Base-by-base conservation (phyloP, 1,140 invertebrate genomes). In the Campoletis sonorensis region DNA sequence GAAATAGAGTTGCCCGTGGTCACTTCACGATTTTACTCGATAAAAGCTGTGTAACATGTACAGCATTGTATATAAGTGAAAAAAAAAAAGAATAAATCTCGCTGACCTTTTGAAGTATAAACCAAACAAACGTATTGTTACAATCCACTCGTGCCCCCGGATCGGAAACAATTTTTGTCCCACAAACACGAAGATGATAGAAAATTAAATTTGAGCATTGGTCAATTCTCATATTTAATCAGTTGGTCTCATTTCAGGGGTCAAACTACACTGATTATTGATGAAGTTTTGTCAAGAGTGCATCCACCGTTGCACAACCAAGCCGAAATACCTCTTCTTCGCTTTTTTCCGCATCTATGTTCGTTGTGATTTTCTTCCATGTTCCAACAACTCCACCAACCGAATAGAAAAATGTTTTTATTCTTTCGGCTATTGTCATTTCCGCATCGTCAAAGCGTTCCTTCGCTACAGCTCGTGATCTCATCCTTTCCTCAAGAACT, bases 391-490 rank as follows among this genome's bases (percentile, higher is more conserved):
- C 76, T 11, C 82, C 77, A 8, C 83, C 72, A 2, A 86, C 75
- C 4, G 61, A 73, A 1, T 67, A 70, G 7, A 86, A 87, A 58
- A 84, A 86, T 0, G 77, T 81, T 61, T 85, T 86, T 3, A 89
- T 80, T 1, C 86, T 81, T 11, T 79, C 30, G 2, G 13, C 10
- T 11, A 86, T 82, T 4, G 79, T 79, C 30, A 84, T 78, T 11
- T 78, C 72, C 0, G 83, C 85, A 8, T 87, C 88, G 54, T 86
- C 86, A 61, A 89, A 87, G 45, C 82, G 79, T 23, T 71, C 67
- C 15, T 30, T 51, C 1, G 21, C 27, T 0, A 33, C 0, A 0
- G 84, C 73, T 16, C 85, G 58, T 10, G 67, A n/a, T 30, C 26
- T 68, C 83, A 85, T 82, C 54, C 84, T 79, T 11, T 88, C 81